Conservation (phyloP, 1,140 invertebrate species). For the Melanaphis sacchari region DNA sequence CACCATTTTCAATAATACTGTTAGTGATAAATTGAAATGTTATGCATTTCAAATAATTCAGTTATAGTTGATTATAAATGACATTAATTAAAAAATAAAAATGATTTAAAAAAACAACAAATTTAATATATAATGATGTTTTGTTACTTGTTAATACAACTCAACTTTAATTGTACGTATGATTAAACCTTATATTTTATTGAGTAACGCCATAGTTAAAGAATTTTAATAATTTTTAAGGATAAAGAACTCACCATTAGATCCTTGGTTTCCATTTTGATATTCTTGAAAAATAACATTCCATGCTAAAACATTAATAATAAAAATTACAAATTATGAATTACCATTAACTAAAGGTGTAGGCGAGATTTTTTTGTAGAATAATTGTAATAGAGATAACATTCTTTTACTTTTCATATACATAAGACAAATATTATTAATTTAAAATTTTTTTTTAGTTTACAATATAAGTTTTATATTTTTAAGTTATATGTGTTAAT, state of each 20-base stretch:
- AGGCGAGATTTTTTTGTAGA: too few species aligned
- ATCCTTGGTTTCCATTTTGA: slow-evolving; percentile 51
- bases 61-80: too few species aligned
- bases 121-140: not conserved
- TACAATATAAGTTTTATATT: not conserved
- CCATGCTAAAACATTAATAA: slow-evolving; percentile 37
- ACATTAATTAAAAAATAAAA: too few species aligned
- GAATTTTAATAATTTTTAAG: not conserved
- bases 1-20: too few species aligned
- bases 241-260: slow-evolving; percentile 36
- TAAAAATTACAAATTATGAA: not conserved
- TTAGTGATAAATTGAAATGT: too few species aligned
- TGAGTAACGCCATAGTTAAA: not conserved
- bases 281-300: slow-evolving; percentile 52
- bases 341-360: too few species aligned
- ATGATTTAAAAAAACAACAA: too few species aligned
- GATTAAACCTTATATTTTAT: not conserved
- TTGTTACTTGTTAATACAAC: not conserved
- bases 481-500: not conserved
- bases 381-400: not conserved
- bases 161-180: not conserved
- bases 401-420: not conserved
- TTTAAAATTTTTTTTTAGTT: not conserved
- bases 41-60: too few species aligned
- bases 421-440: not conserved